Percentiles rank a stretch among this genome's conserved stretches.
These are phyloP conservation scores for Ageneiosus marmoratus DNA, from an alignment of 2,113 vertebrate genomes.

Conservation along the genomic window DNA sequence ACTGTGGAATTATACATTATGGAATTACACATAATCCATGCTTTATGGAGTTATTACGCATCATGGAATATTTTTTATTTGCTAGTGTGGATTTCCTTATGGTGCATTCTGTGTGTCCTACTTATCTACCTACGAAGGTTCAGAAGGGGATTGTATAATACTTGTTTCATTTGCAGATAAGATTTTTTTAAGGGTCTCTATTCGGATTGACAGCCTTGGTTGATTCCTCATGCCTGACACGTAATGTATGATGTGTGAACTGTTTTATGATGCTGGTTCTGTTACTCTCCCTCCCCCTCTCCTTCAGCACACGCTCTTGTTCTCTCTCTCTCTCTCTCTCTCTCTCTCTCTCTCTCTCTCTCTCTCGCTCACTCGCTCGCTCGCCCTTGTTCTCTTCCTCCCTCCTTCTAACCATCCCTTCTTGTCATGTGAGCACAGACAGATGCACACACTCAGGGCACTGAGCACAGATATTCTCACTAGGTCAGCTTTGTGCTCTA, in stretches of 20 bases:
- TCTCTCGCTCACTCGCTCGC: background rate
- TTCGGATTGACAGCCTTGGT: slow-evolving; percentile 11
- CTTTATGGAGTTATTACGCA: background rate
- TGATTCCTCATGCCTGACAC: slow-evolving; percentile 56
- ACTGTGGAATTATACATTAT: background rate
- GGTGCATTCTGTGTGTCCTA: slow-evolving; percentile 25
- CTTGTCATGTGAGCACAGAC: slow-evolving; percentile 33
- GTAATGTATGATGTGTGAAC: slow-evolving; percentile 57
- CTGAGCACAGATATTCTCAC: slow-evolving; percentile 34
- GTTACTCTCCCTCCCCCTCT: slow-evolving; percentile 26
- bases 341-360: background rate
- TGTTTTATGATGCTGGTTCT: slow-evolving; percentile 29
- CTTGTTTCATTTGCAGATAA: slow-evolving; percentile 3
- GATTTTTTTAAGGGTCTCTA: background rate
- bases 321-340: slow-evolving; percentile 14
- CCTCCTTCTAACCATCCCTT: slow-evolving; percentile 8
- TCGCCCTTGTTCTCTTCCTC: background rate
- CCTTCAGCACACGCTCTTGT: background rate
- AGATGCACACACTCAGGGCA: slow-evolving; percentile 34
- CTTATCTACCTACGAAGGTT: slow-evolving; percentile 21
- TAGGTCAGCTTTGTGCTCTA: slow-evolving; percentile 53
- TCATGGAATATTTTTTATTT: background rate
- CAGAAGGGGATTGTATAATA: background rate
- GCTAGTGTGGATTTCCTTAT: background rate
- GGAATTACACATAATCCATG: background rate